A percentile compares a stretch with the other conserved stretches of the same genome.
phyloP scores from a whole-genome alignment of 2,888 invertebrate genomes.

The Nowickia ferox region DNA sequence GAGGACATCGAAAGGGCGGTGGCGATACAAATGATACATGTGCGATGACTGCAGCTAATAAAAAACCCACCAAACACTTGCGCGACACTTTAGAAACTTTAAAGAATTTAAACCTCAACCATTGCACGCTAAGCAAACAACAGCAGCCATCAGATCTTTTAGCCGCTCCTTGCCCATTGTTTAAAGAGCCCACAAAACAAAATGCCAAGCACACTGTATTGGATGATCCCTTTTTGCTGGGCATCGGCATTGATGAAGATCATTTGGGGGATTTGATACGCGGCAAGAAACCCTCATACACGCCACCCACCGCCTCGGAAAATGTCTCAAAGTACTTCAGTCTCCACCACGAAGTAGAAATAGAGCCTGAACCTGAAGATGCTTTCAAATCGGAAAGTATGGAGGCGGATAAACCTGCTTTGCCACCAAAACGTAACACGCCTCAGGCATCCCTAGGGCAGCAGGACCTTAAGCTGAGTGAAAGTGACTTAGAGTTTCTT shows the following conservation, averaged over 20 bases:
- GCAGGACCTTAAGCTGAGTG: constrained; percentile 78
- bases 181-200: constrained; percentile 77
- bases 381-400: constrained; percentile 44
- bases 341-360: constrained; percentile 73
- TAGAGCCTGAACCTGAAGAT: constrained; percentile 57
- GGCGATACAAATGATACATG: constrained; percentile 68
- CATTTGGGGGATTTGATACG: constrained; percentile 79
- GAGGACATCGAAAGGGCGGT: constrained; percentile 78
- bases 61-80: constrained; percentile 66
- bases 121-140: constrained; percentile 37
- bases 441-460: constrained; percentile 53
- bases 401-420: constrained; percentile 76
- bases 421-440: constrained; percentile 77
- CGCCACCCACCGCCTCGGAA: constrained; percentile 75
- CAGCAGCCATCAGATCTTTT: constrained; percentile 41
- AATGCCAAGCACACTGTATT: constrained; percentile 82
- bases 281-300: constrained; percentile 74
- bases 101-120: constrained; percentile 64
- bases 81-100: constrained; percentile 70
- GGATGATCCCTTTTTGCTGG: constrained; percentile 83
- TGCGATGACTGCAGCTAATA: constrained; percentile 50
- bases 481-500: constrained; percentile 82
- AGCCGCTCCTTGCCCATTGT: constrained; percentile 13
- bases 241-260: constrained; percentile 81
- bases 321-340: constrained; percentile 80